Base-by-base conservation (phyloP, 2,888 invertebrate species). In the Pseudanteris insignis region DNA sequence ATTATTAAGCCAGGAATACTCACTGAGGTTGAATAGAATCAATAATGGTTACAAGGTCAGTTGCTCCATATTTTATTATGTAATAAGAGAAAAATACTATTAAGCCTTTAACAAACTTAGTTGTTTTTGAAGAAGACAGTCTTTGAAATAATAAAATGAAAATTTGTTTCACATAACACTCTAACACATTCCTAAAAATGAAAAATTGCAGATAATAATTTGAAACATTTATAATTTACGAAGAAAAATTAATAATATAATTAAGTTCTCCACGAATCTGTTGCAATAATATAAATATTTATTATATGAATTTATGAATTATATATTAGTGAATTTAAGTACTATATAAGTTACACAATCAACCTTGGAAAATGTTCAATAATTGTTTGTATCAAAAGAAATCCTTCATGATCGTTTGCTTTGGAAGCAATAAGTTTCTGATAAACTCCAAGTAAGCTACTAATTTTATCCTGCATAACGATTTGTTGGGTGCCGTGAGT, bases 391-490 rank as follows among this genome's bases (percentile, higher is more conserved):
- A 99, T 86, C 6, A 99, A 83, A 73, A 91, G 88, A 81, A 99
- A 97, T 3, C 97, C 98, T 81, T 98, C 95, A 72, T 96, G 95
- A 79, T 99, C 98, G 75, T 97, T 93, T 0, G 89, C 84, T 81
- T 95, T 96, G 0, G 96, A 96, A 0, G 96, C 92, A 63, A 98
- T 92, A 73, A 99, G 83, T 81, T 98, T 96, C 79, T 98, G 97
- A 81, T 96, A 98, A 5, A 97, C 91, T 1, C 97, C 98, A 32
- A 99, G 83, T 68, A 96, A 86, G 1, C 90, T 89, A 70, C 86
- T 88, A 86, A 92, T 81, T 79, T 92, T 90, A 32, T 88, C 88
- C 48, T 88, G 79, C 4, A 84, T 83, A 8, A 87, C 83, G 40
- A 93, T 88, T 75, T 89, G 87, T 10, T 85, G 81, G 0, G 88